phyloP scores from a whole-genome alignment of 64 coral and sea anemone species.

The Orbicella faveolata region DNA sequence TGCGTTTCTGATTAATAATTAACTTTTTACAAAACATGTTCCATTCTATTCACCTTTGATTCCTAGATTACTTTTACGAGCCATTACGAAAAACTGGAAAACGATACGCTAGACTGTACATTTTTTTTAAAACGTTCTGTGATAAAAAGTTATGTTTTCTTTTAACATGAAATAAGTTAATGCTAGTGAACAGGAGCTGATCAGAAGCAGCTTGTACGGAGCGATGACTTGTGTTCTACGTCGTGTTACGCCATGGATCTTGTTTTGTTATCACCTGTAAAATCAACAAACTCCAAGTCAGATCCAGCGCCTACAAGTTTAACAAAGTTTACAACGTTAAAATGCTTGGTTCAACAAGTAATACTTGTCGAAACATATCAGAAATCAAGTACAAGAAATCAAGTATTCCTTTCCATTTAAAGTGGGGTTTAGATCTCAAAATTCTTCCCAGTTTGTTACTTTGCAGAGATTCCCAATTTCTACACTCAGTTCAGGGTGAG shows the following conservation, averaged over 20 bases:
- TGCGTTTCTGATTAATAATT: neutral
- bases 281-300: neutral
- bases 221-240: neutral
- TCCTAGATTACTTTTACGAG: neutral
- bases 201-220: neutral
- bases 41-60: neutral
- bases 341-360: too few species aligned
- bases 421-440: too few species aligned
- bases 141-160: conserved; percentile 30
- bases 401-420: too few species aligned
- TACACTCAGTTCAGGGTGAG: too few species aligned
- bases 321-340: neutral
- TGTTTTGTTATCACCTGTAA: conserved; percentile 17
- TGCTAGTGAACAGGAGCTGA: neutral
- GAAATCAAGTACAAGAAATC: too few species aligned
- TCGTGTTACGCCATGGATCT: neutral
- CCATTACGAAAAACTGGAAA: neutral
- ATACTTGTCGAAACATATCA: too few species aligned
- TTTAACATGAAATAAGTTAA: conserved; percentile 30
- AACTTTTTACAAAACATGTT: conserved; percentile 20
- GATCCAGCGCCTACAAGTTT: neutral
- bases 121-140: conserved; percentile 30
- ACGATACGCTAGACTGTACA: conserved; percentile 28
- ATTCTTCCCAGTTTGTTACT: too few species aligned
- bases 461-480: too few species aligned